Base-by-base conservation (phyloP, 2,797 vertebrate genomes). In the Propithecus deckenii region DNA sequence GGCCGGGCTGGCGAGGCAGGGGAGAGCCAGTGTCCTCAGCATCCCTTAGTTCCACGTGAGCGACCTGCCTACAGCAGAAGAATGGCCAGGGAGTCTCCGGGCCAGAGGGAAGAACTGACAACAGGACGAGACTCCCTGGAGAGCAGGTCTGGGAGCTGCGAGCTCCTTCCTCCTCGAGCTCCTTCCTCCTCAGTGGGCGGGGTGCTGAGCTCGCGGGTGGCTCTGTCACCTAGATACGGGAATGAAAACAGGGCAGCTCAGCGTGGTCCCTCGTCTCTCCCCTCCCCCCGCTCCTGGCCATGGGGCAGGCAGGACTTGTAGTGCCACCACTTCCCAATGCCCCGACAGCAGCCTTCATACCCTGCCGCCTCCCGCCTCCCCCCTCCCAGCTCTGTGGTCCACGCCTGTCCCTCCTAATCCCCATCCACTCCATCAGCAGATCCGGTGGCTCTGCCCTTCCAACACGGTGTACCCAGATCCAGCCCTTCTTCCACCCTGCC, bases 1-100 rank as follows among this genome's bases (percentile, higher is more conserved):
- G 32, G 1, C 15, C 11, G 12, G 57, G 20, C 61, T 2, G 12
- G 13, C 10, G 4, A 63, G 30, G 25, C 32, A 65, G 20, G 7
- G n/a, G 22, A 52, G 43, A 52, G 28, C 20, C 14, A 20, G 43
- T 0, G 3, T 32, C 23, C n/a, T 32, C 46, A 25, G 65, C 11
- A 1, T 23, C 72, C 72, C 46, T 22, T 23, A 69, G 52, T 28
- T 1, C 17, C 65, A 18, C 6, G 0, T 4, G 4, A 30, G n/a
- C 8, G 5, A 12, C 46, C 23, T 0, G 0, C 10, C n/a, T 4
- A 28, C 1, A 2, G 52, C 41, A 57, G 35, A 38, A 7, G 5
- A 1, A 8, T 14, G 15, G 5, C 11, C n/a, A 10, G 4, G 11
- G 20, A 23, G 11, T 28, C 69, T 69, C 35, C 30, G 15, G 9